A percentile compares a stretch with the other conserved stretches of the same genome.
Evolutionary conservation across 2,888 invertebrate genomes (phyloP).

Genomic region (Eutolmus rufibarbis): DNA sequence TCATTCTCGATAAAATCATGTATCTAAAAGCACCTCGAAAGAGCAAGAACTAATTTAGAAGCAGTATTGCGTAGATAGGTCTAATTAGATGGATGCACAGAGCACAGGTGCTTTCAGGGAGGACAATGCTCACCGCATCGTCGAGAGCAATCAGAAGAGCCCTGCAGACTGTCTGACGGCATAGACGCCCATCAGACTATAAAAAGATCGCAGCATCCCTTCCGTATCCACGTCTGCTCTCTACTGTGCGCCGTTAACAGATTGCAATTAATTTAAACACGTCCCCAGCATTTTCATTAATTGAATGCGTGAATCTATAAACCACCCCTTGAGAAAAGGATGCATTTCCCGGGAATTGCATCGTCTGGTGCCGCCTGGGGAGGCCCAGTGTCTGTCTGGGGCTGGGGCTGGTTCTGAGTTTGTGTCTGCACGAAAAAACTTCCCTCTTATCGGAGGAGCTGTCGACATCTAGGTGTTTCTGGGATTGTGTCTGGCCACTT

Average conservation of each 20-base stretch:
- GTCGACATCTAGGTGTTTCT: neutral
- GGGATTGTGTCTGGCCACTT: neutral
- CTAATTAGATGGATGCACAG: neutral
- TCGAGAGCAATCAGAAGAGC: neutral
- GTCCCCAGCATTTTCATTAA: slow-evolving; percentile 3
- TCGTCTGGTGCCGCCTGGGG: neutral
- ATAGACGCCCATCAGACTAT: neutral
- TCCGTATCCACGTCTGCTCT: neutral
- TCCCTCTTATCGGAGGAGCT: neutral
- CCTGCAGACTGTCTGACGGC: neutral
- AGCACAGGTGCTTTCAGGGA: neutral
- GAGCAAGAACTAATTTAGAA: neutral
- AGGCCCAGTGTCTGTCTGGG: neutral
- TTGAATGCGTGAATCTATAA: slow-evolving; percentile 22
- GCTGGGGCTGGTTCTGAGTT: neutral
- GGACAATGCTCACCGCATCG: neutral
- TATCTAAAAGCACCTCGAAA: neutral
- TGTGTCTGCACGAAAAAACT: neutral
- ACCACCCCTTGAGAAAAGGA: neutral
- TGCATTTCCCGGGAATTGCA: neutral
- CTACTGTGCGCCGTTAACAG: neutral
- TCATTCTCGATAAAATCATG: neutral
- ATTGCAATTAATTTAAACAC: slow-evolving; percentile 33
- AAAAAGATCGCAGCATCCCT: neutral
- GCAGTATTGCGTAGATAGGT: neutral